Base-by-base conservation (phyloP, 2,797 vertebrate species). In the Varecia variegata region DNA sequence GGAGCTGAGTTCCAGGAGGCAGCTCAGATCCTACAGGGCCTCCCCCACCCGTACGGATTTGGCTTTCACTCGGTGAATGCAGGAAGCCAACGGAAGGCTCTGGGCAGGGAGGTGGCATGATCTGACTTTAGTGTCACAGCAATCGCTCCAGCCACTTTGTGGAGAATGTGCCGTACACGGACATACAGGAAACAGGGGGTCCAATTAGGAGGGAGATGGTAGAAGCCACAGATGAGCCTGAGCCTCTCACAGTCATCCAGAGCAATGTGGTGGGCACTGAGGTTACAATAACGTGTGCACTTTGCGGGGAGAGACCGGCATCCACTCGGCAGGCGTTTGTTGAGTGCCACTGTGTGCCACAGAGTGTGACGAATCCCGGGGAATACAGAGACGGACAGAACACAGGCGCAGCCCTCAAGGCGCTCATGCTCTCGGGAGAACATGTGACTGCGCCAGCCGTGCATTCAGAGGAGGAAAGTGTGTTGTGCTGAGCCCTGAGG, bases 391-490 rank as follows among this genome's bases (percentile, higher is more conserved):
- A 35, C 5, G 2, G 84, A 1, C 8, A 20, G 7, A 58, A 5
- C 6, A 30, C 54, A 4, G 10, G 38, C 27, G 35, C 10, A 83
- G 60, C 18, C 40, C 27, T 32, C 2, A 8, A 67, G 25, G 43
- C 60, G 2, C 9, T 56, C 5, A 21, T 23, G 40, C 12, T n/a
- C 23, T 74, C 52, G 21, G n/a, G 23, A 65, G 21, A 76, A 40
- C 7, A 7, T 3, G 4, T 2, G 0, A 3, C 8, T 38, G 13
- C 65, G 23, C 10, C 15, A n/a, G 52, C 10, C 54, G 8, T 5
- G 0, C 12, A 10, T 0, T 1, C 0, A 30, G 32, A 23, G 10
- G 21, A 5, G 7, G 10, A 32, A 0, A 76, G 40, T 54, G 2
- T 27, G 27, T 10, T 30, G 27, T 52, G 43, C 27, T 43, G 23